Percentiles rank a stretch among this genome's conserved stretches.
These are phyloP conservation scores for Incurvaria masculella DNA, from an alignment of 2,888 invertebrate species.

Conservation along the genomic window DNA sequence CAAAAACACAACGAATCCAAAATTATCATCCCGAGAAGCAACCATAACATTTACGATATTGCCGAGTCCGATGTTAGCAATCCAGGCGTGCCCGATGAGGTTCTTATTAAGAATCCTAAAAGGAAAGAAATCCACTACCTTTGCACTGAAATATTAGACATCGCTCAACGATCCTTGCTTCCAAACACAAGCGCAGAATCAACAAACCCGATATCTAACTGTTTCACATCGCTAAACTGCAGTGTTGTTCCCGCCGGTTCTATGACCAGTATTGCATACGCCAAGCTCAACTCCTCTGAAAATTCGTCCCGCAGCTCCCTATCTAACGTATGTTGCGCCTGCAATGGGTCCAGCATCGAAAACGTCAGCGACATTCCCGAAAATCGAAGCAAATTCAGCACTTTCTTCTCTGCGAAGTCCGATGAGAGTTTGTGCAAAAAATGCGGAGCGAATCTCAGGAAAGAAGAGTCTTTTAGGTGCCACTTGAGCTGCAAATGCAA, in stretches of 20 bases:
- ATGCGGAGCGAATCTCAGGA: conserved; percentile 28
- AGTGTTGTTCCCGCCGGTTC: conserved; percentile 31
- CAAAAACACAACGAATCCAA: conserved; percentile 38
- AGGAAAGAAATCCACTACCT: conserved; percentile 50
- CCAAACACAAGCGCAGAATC: conserved; percentile 22
- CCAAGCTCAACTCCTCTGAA: conserved; percentile 26
- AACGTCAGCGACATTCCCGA: conserved; percentile 2
- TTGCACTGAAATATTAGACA: conserved; percentile 48
- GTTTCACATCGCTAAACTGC: conserved; percentile 46
- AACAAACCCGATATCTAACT: conserved; percentile 30
- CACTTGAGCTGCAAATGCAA: conserved; percentile 39
- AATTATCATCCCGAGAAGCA: neutral
- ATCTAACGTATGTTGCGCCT: conserved; percentile 24
- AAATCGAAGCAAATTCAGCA: conserved; percentile 15
- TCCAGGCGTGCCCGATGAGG: conserved; percentile 18
- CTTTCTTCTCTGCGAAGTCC: conserved; percentile 19
- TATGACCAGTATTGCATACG: conserved; percentile 40
- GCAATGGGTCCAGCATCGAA: conserved; percentile 26
- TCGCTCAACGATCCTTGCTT: conserved; percentile 31
- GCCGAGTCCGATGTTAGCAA: conserved; percentile 24
- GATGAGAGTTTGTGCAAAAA: conserved; percentile 25
- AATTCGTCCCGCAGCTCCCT: conserved; percentile 20
- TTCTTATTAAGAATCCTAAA: conserved; percentile 21
- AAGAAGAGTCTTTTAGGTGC: conserved; percentile 34
- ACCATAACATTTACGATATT: conserved; percentile 23